A percentile compares a stretch with the other conserved stretches of the same genome.
phyloP scores from a whole-genome alignment of 2,797 vertebrate species.

The Philypnodon macrostomus region DNA sequence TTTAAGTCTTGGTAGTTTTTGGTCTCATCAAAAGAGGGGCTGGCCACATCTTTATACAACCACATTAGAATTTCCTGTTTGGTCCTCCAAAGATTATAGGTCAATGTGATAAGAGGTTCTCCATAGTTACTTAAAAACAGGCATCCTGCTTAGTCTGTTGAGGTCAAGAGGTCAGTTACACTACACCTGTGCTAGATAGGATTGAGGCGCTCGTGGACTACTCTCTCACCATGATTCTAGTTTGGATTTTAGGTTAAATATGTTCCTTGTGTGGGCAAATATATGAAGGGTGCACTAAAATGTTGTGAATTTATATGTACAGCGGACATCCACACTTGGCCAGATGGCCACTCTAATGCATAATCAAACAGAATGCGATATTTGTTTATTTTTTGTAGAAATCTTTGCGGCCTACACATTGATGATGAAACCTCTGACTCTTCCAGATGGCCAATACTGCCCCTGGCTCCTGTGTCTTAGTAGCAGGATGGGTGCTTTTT shows the following conservation, averaged over 20 bases:
- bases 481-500: slow-evolving; percentile 1
- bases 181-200: no score
- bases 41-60: no score
- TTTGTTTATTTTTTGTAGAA: slow-evolving; percentile 20
- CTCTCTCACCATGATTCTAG: no score
- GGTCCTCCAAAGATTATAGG: no score
- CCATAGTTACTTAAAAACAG: no score
- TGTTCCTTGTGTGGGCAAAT: background rate
- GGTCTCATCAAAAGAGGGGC: no score
- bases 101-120: no score
- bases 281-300: background rate
- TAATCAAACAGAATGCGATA: slow-evolving; percentile 32
- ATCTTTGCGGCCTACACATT: slow-evolving; percentile 13
- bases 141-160: no score
- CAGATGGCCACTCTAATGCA: slow-evolving; percentile 25
- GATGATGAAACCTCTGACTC: slow-evolving; percentile 11
- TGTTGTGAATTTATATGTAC: slow-evolving; percentile 13
- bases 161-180: no score
- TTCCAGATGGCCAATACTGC: slow-evolving; percentile 39
- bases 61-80: no score
- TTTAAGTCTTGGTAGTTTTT: no score
- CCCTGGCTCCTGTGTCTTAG: slow-evolving; percentile 14
- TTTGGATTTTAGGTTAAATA: background rate
- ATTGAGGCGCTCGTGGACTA: no score
- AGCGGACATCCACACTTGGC: background rate